A percentile compares a stretch with the other conserved stretches of the same genome.
Conservation (phyloP, 2,797 vertebrate genomes). For the Cyclura pinguis region DNA sequence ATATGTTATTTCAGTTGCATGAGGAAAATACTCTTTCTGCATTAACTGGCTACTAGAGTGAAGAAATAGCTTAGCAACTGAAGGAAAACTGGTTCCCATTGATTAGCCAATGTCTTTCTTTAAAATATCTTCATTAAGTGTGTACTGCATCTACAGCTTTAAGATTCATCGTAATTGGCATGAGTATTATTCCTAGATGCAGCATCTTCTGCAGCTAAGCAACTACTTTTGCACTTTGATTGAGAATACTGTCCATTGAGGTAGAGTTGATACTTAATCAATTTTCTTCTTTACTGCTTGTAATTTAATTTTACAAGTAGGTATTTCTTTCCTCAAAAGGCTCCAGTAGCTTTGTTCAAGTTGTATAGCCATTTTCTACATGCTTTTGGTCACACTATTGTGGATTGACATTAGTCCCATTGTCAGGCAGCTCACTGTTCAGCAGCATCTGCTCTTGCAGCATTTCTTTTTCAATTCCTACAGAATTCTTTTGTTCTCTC, state of each 20-base stretch:
- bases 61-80: not conserved
- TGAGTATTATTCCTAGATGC: not conserved
- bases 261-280: not conserved
- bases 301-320: not conserved
- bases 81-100: not conserved
- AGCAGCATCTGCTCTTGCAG: not conserved
- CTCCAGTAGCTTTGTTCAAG: not conserved
- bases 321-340: not conserved
- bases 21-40: not conserved
- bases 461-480: not conserved
- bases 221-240: not conserved
- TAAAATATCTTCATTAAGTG: not conserved
- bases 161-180: not conserved
- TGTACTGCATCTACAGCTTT: not conserved
- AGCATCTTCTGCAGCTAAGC: not conserved
- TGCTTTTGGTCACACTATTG: not conserved
- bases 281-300: not conserved
- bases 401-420: not conserved
- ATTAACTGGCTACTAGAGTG: not conserved
- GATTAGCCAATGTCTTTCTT: not conserved
- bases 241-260: not conserved
- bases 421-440: not conserved
- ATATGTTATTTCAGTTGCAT: not conserved
- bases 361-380: not conserved
- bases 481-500: not conserved